Conservation (phyloP, 2,113 vertebrate genomes). For the Collichthys lucidus region DNA sequence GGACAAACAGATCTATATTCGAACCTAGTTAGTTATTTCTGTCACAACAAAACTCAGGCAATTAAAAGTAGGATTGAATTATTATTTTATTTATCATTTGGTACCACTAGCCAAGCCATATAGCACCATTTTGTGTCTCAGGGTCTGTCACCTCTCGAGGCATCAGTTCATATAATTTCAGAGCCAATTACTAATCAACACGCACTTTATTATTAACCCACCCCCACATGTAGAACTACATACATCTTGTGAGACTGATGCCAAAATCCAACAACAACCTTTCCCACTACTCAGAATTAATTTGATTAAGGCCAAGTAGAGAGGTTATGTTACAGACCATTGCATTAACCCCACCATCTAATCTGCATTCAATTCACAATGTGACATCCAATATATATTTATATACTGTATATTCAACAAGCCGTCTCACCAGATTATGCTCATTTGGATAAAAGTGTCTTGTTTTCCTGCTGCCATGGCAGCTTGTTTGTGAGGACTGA, state of each 20-base stretch:
- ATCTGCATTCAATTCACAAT: background rate
- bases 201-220: background rate
- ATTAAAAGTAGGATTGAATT: background rate
- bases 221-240: background rate
- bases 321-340: background rate
- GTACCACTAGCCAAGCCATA: background rate
- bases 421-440: background rate
- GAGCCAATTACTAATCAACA: background rate
- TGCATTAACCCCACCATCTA: background rate
- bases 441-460: background rate
- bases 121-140: background rate
- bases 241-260: background rate
- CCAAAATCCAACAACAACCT: background rate
- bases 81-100: background rate
- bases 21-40: background rate
- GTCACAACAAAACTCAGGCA: background rate
- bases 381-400: background rate
- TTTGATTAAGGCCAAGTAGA: background rate
- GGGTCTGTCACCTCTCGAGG: background rate
- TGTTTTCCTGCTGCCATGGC: background rate
- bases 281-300: background rate
- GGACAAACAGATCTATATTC: background rate
- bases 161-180: slow-evolving; percentile 12
- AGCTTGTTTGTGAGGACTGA: background rate
- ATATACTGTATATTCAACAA: background rate